Percentiles rank a stretch among this genome's conserved stretches.
These are phyloP conservation scores for Chondrilla cf. caribensis DNA, from an alignment of 37 sponge, comb jelly and placozoan genomes.

Conservation along the genomic window DNA sequence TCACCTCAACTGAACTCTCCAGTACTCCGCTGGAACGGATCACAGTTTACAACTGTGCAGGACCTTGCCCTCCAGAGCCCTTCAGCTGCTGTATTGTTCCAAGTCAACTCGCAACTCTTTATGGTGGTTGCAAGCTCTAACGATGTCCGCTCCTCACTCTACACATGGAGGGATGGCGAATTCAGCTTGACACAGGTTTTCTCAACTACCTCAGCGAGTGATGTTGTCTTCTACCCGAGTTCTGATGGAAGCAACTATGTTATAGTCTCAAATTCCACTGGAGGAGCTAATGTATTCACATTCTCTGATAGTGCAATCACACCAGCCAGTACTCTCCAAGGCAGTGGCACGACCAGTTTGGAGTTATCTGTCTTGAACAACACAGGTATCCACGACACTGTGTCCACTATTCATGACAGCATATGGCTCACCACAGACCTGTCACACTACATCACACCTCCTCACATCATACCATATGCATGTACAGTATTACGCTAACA, in stretches of 20 bases:
- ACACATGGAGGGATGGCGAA: slow-evolving; percentile 29
- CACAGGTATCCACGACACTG: too few relatives aligned
- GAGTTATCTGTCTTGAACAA: neutral
- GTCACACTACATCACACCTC: too few relatives aligned
- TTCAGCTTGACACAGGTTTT: slow-evolving; percentile 28
- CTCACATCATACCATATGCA: too few relatives aligned
- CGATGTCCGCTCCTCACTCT: slow-evolving; percentile 44
- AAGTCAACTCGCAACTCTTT: slow-evolving; percentile 6
- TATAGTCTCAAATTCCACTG: neutral
- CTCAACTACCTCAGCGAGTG: slow-evolving; percentile 15
- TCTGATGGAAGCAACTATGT: neutral
- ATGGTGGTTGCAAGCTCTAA: slow-evolving; percentile 39
- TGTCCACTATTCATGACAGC: too few relatives aligned
- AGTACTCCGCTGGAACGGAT: slow-evolving; percentile 50
- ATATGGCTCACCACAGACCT: too few relatives aligned
- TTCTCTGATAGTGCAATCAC: neutral
- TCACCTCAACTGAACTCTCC: slow-evolving; percentile 36
- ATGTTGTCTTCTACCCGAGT: slow-evolving; percentile 10
- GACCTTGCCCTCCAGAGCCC: slow-evolving; percentile 18
- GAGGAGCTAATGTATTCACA: neutral
- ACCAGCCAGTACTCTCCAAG: neutral
- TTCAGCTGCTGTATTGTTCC: slow-evolving; percentile 8
- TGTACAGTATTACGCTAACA: too few relatives aligned
- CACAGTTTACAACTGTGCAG: neutral
- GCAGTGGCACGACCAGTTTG: neutral